phyloP scores from a whole-genome alignment of 2,113 vertebrate species.

The Collichthys lucidus region DNA sequence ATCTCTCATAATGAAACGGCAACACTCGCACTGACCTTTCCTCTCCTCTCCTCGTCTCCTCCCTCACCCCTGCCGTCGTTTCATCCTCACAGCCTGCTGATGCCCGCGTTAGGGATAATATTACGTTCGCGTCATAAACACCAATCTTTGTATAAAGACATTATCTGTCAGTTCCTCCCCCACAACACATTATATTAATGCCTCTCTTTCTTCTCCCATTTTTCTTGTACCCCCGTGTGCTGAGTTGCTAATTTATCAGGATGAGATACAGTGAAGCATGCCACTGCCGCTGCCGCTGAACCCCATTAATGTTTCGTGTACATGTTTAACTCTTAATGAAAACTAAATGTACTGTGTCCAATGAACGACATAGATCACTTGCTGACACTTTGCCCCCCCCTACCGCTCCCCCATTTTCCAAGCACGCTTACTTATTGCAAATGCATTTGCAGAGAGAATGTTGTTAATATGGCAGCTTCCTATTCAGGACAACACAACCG shows the following conservation, averaged over 20 bases:
- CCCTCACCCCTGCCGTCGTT: slow-evolving; percentile 42
- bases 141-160: slow-evolving; percentile 75
- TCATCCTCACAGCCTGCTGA: slow-evolving; percentile 54
- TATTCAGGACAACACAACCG: slow-evolving; percentile 40
- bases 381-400: slow-evolving; percentile 65
- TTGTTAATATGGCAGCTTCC: slow-evolving; percentile 59
- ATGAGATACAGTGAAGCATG: slow-evolving; percentile 75
- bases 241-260: slow-evolving; percentile 83
- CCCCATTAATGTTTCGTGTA: slow-evolving; percentile 85
- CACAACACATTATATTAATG: slow-evolving; percentile 76
- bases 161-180: slow-evolving; percentile 70
- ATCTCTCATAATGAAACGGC: slow-evolving; percentile 77
- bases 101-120: slow-evolving; percentile 72
- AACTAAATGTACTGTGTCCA: slow-evolving; percentile 88
- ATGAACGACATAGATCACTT: slow-evolving; percentile 86
- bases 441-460: slow-evolving; percentile 48
- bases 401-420: slow-evolving; percentile 53
- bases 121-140: slow-evolving; percentile 76
- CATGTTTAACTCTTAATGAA: slow-evolving; percentile 89
- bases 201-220: slow-evolving; percentile 61
- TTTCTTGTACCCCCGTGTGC: slow-evolving; percentile 63
- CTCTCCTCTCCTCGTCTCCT: slow-evolving; percentile 45
- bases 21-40: slow-evolving; percentile 76
- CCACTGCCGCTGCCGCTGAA: slow-evolving; percentile 73
- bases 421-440: slow-evolving; percentile 60